These are phyloP conservation scores for Cyprichromis sp. DNA, from an alignment of 2,113 vertebrate genomes.

Conservation along the genomic window DNA sequence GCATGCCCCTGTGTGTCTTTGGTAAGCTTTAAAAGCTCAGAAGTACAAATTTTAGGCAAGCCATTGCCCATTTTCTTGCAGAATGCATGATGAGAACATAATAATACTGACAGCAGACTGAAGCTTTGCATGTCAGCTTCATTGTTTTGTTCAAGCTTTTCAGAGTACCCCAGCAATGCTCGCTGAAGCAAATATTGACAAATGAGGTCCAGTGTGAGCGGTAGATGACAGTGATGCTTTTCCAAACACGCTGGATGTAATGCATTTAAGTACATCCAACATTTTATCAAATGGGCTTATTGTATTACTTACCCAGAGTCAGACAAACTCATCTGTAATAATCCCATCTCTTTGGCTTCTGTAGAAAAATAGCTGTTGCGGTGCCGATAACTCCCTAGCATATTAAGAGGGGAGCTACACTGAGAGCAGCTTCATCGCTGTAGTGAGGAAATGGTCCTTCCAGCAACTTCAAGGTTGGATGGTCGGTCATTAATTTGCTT, in stretches of 20 bases:
- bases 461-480: slow-evolving; percentile 44
- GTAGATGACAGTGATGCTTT: slow-evolving; percentile 42
- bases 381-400: slow-evolving; percentile 36
- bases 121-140: neutral
- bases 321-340: slow-evolving; percentile 59
- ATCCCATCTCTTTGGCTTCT: slow-evolving; percentile 47
- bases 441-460: slow-evolving; percentile 27
- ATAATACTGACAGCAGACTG: neutral
- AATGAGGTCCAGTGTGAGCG: slow-evolving; percentile 30
- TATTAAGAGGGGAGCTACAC: slow-evolving; percentile 30
- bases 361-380: slow-evolving; percentile 53
- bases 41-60: neutral
- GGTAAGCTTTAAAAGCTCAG: neutral
- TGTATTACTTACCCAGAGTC: slow-evolving; percentile 53
- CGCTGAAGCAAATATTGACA: slow-evolving; percentile 35
- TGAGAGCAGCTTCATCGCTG: slow-evolving; percentile 19
- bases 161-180: neutral
- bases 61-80: neutral
- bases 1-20: neutral
- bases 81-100: neutral
- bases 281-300: slow-evolving; percentile 56
- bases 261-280: slow-evolving; percentile 34
- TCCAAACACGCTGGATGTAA: slow-evolving; percentile 14
- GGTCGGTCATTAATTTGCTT: slow-evolving; percentile 43
- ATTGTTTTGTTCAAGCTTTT: neutral